Conservation (phyloP, 2,113 vertebrate genomes). For the Channa argus region DNA sequence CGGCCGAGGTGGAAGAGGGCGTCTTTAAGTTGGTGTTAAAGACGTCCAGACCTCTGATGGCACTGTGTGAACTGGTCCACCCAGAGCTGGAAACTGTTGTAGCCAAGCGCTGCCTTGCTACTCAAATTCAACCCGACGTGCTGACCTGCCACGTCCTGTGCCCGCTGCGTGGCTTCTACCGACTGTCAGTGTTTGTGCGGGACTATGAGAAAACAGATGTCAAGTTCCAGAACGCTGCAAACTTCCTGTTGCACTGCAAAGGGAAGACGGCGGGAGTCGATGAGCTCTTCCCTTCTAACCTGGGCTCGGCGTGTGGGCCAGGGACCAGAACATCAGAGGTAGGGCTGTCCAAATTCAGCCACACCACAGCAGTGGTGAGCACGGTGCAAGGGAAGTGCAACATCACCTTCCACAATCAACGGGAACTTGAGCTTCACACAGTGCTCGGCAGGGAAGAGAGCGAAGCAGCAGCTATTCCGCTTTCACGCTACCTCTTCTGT, state of each 20-base stretch:
- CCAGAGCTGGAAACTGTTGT: constrained; percentile 66
- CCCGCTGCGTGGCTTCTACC: constrained; percentile 81
- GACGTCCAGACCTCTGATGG: constrained; percentile 78
- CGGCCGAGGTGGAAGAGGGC: constrained; percentile 65
- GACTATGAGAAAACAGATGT: constrained; percentile 72
- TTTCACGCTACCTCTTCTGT: constrained; percentile 81
- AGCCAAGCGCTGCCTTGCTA: constrained; percentile 79
- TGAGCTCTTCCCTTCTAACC: constrained; percentile 78
- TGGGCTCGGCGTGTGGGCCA: constrained; percentile 79
- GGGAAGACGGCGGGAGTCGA: constrained; percentile 63
- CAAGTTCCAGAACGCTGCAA: constrained; percentile 81
- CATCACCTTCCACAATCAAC: constrained; percentile 80
- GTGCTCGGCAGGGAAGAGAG: constrained; percentile 67
- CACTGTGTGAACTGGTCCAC: constrained; percentile 79
- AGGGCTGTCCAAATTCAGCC: constrained; percentile 83
- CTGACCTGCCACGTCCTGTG: constrained; percentile 84
- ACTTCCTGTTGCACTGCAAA: constrained; percentile 82
- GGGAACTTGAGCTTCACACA: constrained; percentile 57
- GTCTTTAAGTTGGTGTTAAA: constrained; percentile 72
- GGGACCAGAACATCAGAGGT: constrained; percentile 79
- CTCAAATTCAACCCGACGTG: constrained; percentile 80
- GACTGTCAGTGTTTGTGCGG: constrained; percentile 83
- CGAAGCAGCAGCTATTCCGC: constrained; percentile 37
- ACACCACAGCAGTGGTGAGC: constrained; percentile 75
- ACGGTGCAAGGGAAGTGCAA: constrained; percentile 84